Evolutionary conservation across 1,140 invertebrate species (phyloP).

Genomic region (Xylocopa sonorina): DNA sequence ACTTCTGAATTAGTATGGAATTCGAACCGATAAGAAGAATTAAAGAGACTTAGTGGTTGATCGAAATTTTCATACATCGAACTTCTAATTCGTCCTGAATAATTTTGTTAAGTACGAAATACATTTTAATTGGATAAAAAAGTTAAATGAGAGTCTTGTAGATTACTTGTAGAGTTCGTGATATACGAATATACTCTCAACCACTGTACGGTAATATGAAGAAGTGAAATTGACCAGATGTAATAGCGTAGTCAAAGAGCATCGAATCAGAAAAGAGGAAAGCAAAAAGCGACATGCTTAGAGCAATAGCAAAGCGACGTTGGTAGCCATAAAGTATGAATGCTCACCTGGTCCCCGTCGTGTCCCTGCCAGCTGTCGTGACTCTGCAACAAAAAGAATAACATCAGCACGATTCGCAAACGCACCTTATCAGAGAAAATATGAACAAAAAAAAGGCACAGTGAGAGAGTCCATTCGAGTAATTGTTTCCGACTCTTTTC

Average conservation of each 20-base stretch:
- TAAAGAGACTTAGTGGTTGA: too few relatives aligned
- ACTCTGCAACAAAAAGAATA: slow-evolving; percentile 80
- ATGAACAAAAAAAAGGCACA: background rate
- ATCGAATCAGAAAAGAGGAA: slow-evolving; percentile 1
- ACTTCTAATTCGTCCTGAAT: too few relatives aligned
- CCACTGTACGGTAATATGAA: too few relatives aligned
- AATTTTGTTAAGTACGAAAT: too few relatives aligned
- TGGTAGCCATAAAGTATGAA: slow-evolving; percentile 27
- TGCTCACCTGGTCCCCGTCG: slow-evolving; percentile 84
- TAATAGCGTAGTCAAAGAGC: slow-evolving; percentile 3
- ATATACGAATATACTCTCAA: too few relatives aligned
- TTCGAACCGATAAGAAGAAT: background rate
- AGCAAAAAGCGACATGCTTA: slow-evolving; percentile 23
- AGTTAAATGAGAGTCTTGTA: too few relatives aligned
- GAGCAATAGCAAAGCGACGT: slow-evolving; percentile 35
- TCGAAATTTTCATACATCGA: too few relatives aligned
- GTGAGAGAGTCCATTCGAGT: background rate
- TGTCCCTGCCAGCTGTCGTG: slow-evolving; percentile 85
- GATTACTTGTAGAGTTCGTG: too few relatives aligned
- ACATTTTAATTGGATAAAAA: too few relatives aligned
- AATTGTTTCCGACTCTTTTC: background rate
- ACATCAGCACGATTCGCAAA: slow-evolving; percentile 1
- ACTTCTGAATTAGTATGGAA: too few relatives aligned
- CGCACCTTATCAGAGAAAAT: background rate
- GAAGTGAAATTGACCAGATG: too few relatives aligned